Percentiles rank a stretch among this genome's conserved stretches.
Conservation (phyloP, 2,797 vertebrate species). For the Ctenochaetus hawaiiensis region DNA sequence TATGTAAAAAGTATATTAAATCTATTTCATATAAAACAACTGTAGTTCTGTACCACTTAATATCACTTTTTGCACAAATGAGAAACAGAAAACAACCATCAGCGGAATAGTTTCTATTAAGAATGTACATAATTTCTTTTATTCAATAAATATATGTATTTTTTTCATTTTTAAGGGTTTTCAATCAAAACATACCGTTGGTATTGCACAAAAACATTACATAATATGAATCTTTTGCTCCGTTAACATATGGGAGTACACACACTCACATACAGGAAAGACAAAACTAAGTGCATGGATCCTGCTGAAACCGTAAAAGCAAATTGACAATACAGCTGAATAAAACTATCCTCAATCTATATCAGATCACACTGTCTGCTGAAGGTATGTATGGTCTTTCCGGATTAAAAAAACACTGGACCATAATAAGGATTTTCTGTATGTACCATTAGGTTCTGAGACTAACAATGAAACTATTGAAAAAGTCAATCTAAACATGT, state of each 20-base stretch:
- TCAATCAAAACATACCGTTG: slow-evolving; percentile 53
- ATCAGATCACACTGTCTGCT: slow-evolving; percentile 27
- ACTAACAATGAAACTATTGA: slow-evolving; percentile 19
- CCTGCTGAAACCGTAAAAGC: slow-evolving; percentile 39
- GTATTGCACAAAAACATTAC: slow-evolving; percentile 66
- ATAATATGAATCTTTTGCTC: slow-evolving; percentile 36
- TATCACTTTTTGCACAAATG: slow-evolving; percentile 4
- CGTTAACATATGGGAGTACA: slow-evolving; percentile 35
- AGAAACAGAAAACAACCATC: slow-evolving; percentile 23
- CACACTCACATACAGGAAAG: slow-evolving; percentile 38
- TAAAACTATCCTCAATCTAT: slow-evolving; percentile 26
- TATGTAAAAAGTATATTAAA: slow-evolving; percentile 81
- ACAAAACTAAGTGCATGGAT: slow-evolving; percentile 39
- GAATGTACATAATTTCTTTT: slow-evolving; percentile 59
- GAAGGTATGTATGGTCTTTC: slow-evolving; percentile 1
- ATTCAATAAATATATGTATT: slow-evolving; percentile 81
- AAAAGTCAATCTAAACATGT: slow-evolving; percentile 8
- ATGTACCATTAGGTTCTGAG: slow-evolving; percentile 19
- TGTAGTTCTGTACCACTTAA: slow-evolving; percentile 34
- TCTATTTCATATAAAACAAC: slow-evolving; percentile 77
- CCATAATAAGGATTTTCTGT: background rate
- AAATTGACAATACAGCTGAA: slow-evolving; percentile 22
- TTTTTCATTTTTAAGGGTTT: slow-evolving; percentile 50
- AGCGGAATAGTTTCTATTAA: slow-evolving; percentile 22
- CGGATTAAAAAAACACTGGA: slow-evolving; percentile 7